Evolutionary conservation across 1,140 invertebrate genomes (phyloP), one percentile per base, ranked within the genome.

Genomic region (Aleiodes sp.): DNA sequence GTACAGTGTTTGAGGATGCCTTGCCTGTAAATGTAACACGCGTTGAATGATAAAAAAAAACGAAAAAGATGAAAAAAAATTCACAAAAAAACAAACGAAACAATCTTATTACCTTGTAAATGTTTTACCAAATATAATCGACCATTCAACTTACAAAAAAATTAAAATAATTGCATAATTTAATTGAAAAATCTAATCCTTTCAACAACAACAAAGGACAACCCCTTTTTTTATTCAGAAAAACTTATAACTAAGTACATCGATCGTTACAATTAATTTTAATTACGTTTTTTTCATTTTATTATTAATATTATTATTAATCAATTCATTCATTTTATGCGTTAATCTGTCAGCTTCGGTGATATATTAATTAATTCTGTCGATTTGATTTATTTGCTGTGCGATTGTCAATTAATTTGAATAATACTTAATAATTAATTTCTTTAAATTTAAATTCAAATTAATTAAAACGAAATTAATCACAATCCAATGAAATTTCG

Each of bases 51-150:
- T n/a, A n/a, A n/a, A n/a, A n/a, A 75, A 75, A 81, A 76, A 78
- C 78, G 37, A 65, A 67, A 70, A 62, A 52, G 12, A 24, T 7
- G 80, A 75, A 80, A 78, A 82, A 84, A 80, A 80, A 37, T 10
- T n/a, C n/a, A n/a, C 35, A 39, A 37, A 80, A 76, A 80, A 78
- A 70, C 56, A 66, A 64, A 62, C 12, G 78, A 76, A 79, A 78
- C 81, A 84, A 79, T 81, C 80, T 85, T 84, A 85, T 81, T 84
- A 84, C 77, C 83, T 85, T 84, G 83, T 86, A 86, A 85, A 86
- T 86, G 84, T 85, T 84, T 85, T 85, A 84, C 83, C 84, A 85
- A 86, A 86, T 86, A 86, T 85, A 86, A 86, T 85, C 83, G 74
- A 84, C 78, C 84, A 86, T 85, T 82, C 81, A 84, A 86, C 82